Conservation (phyloP, 1,140 invertebrate genomes). For the Ooceraea biroi region DNA sequence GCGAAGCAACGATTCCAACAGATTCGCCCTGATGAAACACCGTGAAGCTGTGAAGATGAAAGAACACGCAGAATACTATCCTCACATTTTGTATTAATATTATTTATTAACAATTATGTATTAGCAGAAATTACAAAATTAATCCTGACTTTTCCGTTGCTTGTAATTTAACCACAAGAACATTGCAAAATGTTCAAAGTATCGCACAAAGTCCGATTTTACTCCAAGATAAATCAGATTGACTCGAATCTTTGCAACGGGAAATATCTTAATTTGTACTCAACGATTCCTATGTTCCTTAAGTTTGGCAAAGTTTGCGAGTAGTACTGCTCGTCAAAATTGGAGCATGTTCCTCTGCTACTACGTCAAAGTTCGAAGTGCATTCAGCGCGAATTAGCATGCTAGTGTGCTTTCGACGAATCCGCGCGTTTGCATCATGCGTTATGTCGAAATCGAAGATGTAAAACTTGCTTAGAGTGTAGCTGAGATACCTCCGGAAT, state of each 20-base stretch:
- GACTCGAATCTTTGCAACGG: too few relatives aligned
- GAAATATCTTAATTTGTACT: background rate
- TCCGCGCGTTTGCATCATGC: background rate
- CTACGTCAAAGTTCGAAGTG: background rate
- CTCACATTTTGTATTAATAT: too few relatives aligned
- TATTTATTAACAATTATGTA: too few relatives aligned
- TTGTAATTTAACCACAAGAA: too few relatives aligned
- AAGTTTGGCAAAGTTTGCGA: background rate
- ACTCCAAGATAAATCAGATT: too few relatives aligned
- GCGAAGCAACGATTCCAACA: background rate
- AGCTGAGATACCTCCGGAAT: conserved; percentile 69
- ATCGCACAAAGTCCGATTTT: too few relatives aligned
- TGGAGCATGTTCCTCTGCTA: background rate
- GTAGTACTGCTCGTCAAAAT: conserved; percentile 14
- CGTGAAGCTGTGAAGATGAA: too few relatives aligned
- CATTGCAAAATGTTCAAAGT: background rate
- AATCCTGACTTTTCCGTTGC: too few relatives aligned
- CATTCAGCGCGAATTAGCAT: background rate
- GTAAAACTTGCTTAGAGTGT: conserved; percentile 39
- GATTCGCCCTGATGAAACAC: too few relatives aligned
- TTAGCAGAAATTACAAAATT: background rate
- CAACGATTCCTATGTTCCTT: background rate
- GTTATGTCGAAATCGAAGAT: conserved; percentile 23
- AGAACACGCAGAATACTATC: too few relatives aligned
- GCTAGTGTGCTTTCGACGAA: background rate